Percentiles rank a stretch among this genome's conserved stretches.
Conservation (phyloP, 1,140 invertebrate species). For the Megalopta genalis region DNA sequence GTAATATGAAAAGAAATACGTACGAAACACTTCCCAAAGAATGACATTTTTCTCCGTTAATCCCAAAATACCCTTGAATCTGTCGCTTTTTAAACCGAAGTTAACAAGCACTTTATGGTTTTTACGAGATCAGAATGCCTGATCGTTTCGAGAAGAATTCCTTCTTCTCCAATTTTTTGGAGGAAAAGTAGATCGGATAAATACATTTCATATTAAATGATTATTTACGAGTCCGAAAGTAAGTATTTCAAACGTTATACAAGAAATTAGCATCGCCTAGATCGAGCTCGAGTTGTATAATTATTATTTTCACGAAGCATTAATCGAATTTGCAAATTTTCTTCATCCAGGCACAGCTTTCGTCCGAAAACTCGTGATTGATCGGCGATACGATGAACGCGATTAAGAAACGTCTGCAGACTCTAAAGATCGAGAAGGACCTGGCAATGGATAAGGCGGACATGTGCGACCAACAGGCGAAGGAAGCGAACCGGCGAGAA, state of each 20-base stretch:
- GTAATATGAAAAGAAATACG: background rate
- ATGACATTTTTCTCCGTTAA: background rate
- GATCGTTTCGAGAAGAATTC: no score
- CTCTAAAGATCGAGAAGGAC: slow-evolving; percentile 90
- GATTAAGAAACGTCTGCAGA: slow-evolving; percentile 91
- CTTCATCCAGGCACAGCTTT: background rate
- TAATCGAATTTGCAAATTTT: slow-evolving; percentile 5
- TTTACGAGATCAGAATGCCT: no score
- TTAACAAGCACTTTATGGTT: no score
- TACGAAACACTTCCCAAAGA: background rate
- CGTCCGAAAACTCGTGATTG: background rate
- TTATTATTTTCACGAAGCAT: background rate
- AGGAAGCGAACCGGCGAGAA: slow-evolving; percentile 84
- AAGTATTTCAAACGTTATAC: no score
- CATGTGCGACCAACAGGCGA: slow-evolving; percentile 85
- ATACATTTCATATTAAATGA: no score
- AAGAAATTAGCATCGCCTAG: no score
- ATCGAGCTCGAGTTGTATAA: no score
- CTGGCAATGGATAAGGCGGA: slow-evolving; percentile 88
- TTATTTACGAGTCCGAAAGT: no score
- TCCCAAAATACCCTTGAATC: background rate
- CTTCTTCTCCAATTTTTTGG: no score
- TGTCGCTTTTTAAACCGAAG: background rate
- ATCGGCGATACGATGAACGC: slow-evolving; percentile 83
- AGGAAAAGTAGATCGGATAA: no score